Base-by-base conservation (phyloP, 2,888 invertebrate genomes). In the Chydorus sphaericus region DNA sequence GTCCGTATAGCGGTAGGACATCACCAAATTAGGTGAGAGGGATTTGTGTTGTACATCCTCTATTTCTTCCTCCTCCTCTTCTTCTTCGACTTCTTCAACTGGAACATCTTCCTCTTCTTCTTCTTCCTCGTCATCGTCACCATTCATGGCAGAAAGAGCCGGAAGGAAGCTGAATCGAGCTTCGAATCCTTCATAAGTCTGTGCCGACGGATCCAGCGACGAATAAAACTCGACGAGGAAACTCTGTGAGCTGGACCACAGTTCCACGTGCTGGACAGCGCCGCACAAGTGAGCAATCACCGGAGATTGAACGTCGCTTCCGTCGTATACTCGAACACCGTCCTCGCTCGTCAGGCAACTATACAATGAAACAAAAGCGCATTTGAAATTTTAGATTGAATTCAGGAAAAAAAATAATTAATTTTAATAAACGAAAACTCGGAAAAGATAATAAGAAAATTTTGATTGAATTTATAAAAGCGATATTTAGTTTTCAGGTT, bases 291-390 rank as follows among this genome's bases (percentile, higher is more conserved):
- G 82, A 53, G 83, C 82, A 66, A 90, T 86, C 60, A 85, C 78
- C 2, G 86, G 83, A 55, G 83, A 76, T 64, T 75, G 75, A 28
- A 81, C 74, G 64, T 82, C 81, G 66, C 79, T 79, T 23, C 89
- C 87, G 68, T 90, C 90, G 71, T 85, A 84, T 59, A 89, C 83
- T 65, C 84, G 84, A 68, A 90, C 82, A 67, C 88, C 80, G 71
- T 90, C 89, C 51, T 84, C 83, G 60, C 84, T 79, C 64, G 83
- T 81, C 64, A 86, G 75, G 70, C 86, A 86, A 71, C 87, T 87
- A 78, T 58, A 63, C 18, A 29, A 50, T 39, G 20, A 39, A 6
- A 39, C n/a, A 57, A 56, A 33, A 56, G 16, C 20, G 5, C 20
- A 23, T 49, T 62, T 60, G 57, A 53, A 36, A 58, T 62, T 60